Percentiles rank a stretch among this genome's conserved stretches.
Evolutionary conservation across 2,113 vertebrate species (phyloP).

Genomic region (Andinoacara biseriatus): DNA sequence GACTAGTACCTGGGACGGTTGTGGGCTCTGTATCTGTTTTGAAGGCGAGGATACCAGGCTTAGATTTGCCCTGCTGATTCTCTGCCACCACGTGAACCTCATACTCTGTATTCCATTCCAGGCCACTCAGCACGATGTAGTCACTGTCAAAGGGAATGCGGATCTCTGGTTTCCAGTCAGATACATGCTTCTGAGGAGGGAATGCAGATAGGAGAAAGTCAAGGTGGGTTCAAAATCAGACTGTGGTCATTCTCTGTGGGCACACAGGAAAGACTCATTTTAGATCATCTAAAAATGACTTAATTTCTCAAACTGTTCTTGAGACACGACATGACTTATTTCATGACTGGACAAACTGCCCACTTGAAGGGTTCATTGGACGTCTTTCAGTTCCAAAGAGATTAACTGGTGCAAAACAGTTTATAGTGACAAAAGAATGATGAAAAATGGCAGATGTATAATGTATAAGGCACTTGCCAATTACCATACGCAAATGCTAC

Average conservation of each 20-base stretch:
- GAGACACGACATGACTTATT: background rate
- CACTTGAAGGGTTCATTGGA: too few species aligned
- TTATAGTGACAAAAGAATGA: background rate
- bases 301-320: background rate
- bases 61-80: constrained; percentile 93
- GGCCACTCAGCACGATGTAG: constrained; percentile 84
- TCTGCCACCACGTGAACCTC: constrained; percentile 91
- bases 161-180: constrained; percentile 93
- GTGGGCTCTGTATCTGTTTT: constrained; percentile 90
- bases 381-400: background rate
- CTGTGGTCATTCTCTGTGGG: too few species aligned
- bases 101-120: constrained; percentile 97
- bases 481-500: background rate
- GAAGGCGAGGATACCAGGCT: constrained; percentile 84
- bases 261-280: background rate
- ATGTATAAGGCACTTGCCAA: background rate
- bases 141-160: constrained; percentile 86
- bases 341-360: background rate
- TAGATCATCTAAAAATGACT: background rate
- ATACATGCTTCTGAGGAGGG: constrained; percentile 83
- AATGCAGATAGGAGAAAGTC: background rate
- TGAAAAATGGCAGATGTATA: background rate
- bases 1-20: constrained; percentile 89
- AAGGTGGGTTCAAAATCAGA: background rate
- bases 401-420: background rate